Evolutionary conservation across 2,888 invertebrate species (phyloP), one percentile per base, ranked within the genome.

Genomic region (Drosophila diplacantha): DNA sequence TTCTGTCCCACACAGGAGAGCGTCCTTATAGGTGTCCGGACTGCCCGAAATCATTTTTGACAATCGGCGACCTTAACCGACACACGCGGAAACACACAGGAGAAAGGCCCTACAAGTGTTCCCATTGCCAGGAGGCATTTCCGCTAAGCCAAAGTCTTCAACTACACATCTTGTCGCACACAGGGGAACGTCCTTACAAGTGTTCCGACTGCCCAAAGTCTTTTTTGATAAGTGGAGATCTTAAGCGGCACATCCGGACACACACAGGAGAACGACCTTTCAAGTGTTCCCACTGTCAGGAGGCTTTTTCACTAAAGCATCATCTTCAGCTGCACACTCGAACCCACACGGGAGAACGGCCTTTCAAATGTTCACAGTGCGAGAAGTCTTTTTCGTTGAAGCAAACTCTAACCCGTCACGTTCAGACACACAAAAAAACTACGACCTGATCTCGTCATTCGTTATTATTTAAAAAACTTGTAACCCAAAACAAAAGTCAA

Each of bases 191-290:
- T 14, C 44, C 44, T 7, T 46, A 5, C 31, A 20, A 31, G 5
- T 46, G 44, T 20, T 31, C 20, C 20, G 14, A 46, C 20, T 46
- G 44, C 14, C 44, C 44, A 3, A 46, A 46, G 31, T 31, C 44
- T 1, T 46, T 46, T 31, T 20, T 46, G 14, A 46, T 31, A 14
- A 46, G 44, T 8, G 44, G 31, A 20, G 44, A 46, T 14, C 31
- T 46, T 9, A 46, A 46, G 31, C 29, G 44, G 3, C 44, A 46
- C 20, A 20, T 46, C 5, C 29, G 31, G 9, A 46, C 31, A 2
- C 44, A 46, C 44, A 46, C 44, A 9, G 44, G 44, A 46, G 44
- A 46, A 5, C 44, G 44, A 14, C 44, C 44, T 20, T 46, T 18
- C 9, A 3, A 31, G 3, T 46, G 44, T 31, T 46, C 31, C 3